These are phyloP conservation scores for Vireo altiloquus DNA, from an alignment of 2,113 vertebrate genomes.

Conservation along the genomic window DNA sequence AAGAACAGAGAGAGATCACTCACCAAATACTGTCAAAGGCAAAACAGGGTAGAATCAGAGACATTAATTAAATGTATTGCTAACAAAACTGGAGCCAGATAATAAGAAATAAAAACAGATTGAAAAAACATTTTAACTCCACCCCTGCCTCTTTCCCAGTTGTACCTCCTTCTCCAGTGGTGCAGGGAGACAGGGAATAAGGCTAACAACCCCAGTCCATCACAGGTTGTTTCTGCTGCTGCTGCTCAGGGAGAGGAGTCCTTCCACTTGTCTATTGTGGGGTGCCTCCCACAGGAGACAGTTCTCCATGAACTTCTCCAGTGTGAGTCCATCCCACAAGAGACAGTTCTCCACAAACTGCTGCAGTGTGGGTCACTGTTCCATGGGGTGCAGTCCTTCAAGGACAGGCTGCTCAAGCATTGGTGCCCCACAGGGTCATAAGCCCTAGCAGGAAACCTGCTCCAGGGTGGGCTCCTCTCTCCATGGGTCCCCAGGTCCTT, in stretches of 20 bases:
- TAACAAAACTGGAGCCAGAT: background rate
- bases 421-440: rapidly evolving
- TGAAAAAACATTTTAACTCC: background rate
- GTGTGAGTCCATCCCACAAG: rapidly evolving
- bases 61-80: background rate
- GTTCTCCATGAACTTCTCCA: background rate
- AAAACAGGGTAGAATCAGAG: background rate
- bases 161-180: background rate
- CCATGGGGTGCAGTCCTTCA: background rate
- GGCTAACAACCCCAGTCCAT: background rate
- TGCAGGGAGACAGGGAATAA: background rate
- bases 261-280: background rate
- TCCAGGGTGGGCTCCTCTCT: background rate
- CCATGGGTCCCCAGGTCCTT: background rate
- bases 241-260: background rate
- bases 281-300: background rate
- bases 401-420: background rate
- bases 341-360: too few species aligned
- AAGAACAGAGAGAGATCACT: background rate
- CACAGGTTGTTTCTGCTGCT: background rate
- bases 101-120: background rate
- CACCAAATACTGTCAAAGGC: background rate
- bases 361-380: background rate
- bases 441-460: background rate
- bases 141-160: background rate